Evolutionary conservation across 2,797 vertebrate genomes (phyloP), one percentile per base, ranked within the genome.

Genomic region (Cephalopachus bancanus): DNA sequence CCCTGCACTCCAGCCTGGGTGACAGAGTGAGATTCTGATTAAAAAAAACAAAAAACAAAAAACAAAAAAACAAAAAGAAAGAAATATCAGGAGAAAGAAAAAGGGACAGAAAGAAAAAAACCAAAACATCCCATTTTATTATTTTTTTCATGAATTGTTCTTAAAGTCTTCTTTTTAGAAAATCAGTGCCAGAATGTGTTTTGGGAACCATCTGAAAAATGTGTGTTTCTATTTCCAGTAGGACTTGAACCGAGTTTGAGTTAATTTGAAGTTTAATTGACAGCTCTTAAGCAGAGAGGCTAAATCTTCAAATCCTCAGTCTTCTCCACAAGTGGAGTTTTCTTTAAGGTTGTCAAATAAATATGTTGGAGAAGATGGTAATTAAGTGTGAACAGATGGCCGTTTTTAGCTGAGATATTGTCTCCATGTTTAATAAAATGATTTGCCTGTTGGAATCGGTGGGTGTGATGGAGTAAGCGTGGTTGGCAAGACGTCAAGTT

Each of bases 381-480:
- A 97, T 96, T 97, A 96, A 96, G 96, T 97, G 88, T 89, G 97
- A 97, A 96, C 96, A 98, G 96, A 98, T 97, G 97, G 94, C 14
- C 28, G 14, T 83, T 97, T 96, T 93, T 84, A 95, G 89, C 89
- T 94, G 91, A 96, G 94, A 95, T 97, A 93, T 90, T 95, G 93
- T 90, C 92, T 92, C 53, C 49, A 17, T 79, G 44, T 96, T 94
- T 94, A 94, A 89, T 80, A 65, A 49, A 96, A 93, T 59, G 79
- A 91, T 90, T 92, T 97, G 95, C 76, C 89, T 76, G 86, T 64
- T 97, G 83, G 75, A 97, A 78, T 81, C 75, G 84, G 79, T 83
- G 94, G 91, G 89, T 83, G 59, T 96, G 83, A 95, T 93, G 83
- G 79, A 89, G 85, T 78, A 49, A 67, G 79, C 72, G 44, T 49